These are phyloP conservation scores for Drosophila dives DNA, from an alignment of 2,888 invertebrate genomes.

Conservation along the genomic window DNA sequence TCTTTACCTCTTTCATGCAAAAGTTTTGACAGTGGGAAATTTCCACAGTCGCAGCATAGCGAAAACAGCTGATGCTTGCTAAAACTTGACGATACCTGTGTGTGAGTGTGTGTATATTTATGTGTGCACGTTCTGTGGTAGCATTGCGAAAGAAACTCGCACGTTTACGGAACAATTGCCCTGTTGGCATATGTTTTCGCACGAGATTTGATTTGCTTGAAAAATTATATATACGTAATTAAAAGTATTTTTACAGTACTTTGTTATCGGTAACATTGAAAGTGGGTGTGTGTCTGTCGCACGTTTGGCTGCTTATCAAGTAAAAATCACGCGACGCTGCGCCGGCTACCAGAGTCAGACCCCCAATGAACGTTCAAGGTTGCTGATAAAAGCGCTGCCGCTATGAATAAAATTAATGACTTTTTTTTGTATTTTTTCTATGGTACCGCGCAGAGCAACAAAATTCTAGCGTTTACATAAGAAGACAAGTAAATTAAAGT, in stretches of 20 bases:
- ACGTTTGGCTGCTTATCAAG: conserved; percentile 73
- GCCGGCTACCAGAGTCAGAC: conserved; percentile 35
- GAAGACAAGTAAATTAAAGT: conserved; percentile 20
- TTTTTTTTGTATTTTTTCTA: conserved; percentile 25
- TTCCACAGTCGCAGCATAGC: conserved; percentile 55
- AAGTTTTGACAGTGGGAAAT: conserved; percentile 63
- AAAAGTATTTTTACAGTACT: conserved; percentile 4
- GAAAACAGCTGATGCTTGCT: conserved; percentile 72
- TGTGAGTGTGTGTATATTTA: conserved; percentile 3
- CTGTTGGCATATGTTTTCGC: conserved; percentile 47
- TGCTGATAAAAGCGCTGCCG: conserved; percentile 57
- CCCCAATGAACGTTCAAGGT: conserved; percentile 69
- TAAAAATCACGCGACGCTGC: conserved; percentile 49
- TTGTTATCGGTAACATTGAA: conserved; percentile 37
- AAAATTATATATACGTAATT: conserved; percentile 9
- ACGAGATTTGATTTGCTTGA: conserved; percentile 42
- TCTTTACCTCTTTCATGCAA: conserved; percentile 3
- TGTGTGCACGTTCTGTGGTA: conserved; percentile 13
- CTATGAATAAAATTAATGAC: conserved; percentile 58
- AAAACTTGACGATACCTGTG: conserved; percentile 49
- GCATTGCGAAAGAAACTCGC: conserved; percentile 15
- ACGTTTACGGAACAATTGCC: conserved; percentile 48
- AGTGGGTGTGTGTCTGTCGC: conserved; percentile 74
- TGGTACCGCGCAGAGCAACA: conserved; percentile 27
- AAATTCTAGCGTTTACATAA: conserved; percentile 58